These are phyloP conservation scores for Cynodonichthys magdalenae DNA, from an alignment of 2,797 vertebrate genomes.

Conservation along the genomic window DNA sequence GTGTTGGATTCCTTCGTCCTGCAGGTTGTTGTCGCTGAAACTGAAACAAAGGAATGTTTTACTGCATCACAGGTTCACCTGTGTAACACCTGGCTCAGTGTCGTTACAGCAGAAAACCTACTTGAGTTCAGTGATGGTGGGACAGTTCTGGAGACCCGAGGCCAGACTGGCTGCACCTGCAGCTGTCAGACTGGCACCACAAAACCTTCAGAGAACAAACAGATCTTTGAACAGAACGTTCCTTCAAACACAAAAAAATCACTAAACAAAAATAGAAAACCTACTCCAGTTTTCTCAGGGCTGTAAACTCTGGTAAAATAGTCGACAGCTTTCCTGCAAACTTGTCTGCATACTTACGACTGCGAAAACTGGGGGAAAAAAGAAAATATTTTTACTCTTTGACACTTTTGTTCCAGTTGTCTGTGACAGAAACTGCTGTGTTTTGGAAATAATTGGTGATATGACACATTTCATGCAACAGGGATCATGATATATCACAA, in stretches of 20 bases:
- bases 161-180: constrained; percentile 79
- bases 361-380: constrained; percentile 82
- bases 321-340: constrained; percentile 87
- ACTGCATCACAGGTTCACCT: too few relatives aligned
- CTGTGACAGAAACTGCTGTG: background rate
- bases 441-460: too few relatives aligned
- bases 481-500: too few relatives aligned
- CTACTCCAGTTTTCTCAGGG: constrained; percentile 86
- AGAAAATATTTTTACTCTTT: background rate
- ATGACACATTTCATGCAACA: too few relatives aligned
- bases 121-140: constrained; percentile 85
- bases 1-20: constrained; percentile 70
- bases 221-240: background rate
- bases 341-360: constrained; percentile 84
- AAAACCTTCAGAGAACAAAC: constrained; percentile 75
- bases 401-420: too few relatives aligned
- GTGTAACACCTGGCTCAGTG: too few relatives aligned
- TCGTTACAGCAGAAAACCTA: constrained; percentile 45
- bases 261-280: constrained; percentile 33
- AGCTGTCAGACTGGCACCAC: constrained; percentile 80
- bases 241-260: background rate
- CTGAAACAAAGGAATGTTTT: constrained; percentile 59
- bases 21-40: constrained; percentile 86
- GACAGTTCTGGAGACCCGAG: constrained; percentile 78
- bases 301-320: constrained; percentile 75